These are phyloP conservation scores for Percopsis transmontana DNA, from an alignment of 2,113 vertebrate genomes.

Conservation along the genomic window DNA sequence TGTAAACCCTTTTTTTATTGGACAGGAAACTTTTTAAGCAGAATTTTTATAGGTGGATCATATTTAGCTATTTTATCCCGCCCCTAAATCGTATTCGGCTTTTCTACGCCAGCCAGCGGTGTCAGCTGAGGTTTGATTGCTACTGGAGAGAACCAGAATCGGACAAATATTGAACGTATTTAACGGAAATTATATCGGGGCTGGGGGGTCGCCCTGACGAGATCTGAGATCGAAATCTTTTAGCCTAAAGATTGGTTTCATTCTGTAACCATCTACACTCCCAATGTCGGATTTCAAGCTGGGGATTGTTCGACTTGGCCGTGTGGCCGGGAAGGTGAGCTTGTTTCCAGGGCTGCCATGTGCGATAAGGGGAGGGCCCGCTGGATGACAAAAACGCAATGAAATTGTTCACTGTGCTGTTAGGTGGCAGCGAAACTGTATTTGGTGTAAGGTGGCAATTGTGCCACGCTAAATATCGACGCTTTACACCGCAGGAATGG, in stretches of 20 bases:
- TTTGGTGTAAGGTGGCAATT: background rate
- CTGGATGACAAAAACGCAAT: conserved; percentile 30
- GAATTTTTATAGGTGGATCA: conserved; percentile 38
- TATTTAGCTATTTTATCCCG: conserved; percentile 14
- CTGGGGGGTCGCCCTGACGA: conserved; percentile 70
- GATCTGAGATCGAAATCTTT: conserved; percentile 30
- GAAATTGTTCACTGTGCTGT: background rate
- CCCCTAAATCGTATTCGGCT: conserved; percentile 52
- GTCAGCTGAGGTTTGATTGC: conserved; percentile 72
- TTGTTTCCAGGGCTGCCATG: conserved; percentile 77
- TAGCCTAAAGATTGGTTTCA: conserved; percentile 41
- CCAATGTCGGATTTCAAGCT: conserved; percentile 96
- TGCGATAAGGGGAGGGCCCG: conserved; percentile 75
- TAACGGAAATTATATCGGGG: conserved; percentile 41
- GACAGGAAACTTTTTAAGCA: conserved; percentile 16
- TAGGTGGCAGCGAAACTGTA: background rate
- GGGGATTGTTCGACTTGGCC: conserved; percentile 94
- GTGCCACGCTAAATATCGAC: conserved; percentile 9
- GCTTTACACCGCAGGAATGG: conserved; percentile 27
- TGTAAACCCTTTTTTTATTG: conserved; percentile 51
- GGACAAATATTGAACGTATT: conserved; percentile 52
- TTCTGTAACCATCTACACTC: conserved; percentile 48
- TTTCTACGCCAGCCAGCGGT: conserved; percentile 76
- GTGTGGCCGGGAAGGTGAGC: conserved; percentile 96
- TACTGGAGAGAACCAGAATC: conserved; percentile 67